Conservation (phyloP, 2,888 invertebrate genomes). For the Mesodorylaimus sp. region DNA sequence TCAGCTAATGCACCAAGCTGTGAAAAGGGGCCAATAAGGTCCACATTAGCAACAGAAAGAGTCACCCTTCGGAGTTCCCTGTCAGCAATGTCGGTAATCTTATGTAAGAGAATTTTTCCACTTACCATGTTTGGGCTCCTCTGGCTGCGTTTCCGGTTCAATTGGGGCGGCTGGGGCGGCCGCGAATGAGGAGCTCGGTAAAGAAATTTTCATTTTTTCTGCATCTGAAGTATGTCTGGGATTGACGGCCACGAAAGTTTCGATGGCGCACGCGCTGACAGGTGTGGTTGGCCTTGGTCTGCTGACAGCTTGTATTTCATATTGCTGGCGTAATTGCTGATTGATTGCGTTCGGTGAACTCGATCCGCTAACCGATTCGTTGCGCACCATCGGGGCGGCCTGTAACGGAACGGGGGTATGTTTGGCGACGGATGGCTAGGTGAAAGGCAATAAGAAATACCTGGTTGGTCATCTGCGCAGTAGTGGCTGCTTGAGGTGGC, state of each 20-base stretch:
- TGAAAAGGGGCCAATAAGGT: too few species aligned
- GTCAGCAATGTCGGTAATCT: too few species aligned
- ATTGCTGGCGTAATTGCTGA: slow-evolving; percentile 3
- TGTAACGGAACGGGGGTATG: too few species aligned
- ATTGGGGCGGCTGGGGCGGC: background rate
- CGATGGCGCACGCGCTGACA: slow-evolving; percentile 9
- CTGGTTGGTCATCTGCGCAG: background rate
- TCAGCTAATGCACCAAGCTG: too few species aligned
- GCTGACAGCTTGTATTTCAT: slow-evolving; percentile 7
- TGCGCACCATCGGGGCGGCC: too few species aligned
- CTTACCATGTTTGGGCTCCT: too few species aligned
- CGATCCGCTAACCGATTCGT: too few species aligned
- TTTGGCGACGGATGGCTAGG: background rate
- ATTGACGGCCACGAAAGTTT: slow-evolving; percentile 6
- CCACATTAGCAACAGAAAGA: too few species aligned
- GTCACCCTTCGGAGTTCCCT: too few species aligned
- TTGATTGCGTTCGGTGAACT: background rate
- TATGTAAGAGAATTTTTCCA: too few species aligned
- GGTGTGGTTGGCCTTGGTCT: slow-evolving; percentile 11
- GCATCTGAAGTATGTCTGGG: background rate
- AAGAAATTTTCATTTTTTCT: slow-evolving; percentile 9
- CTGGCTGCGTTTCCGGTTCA: too few species aligned
- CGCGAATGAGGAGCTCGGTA: slow-evolving; percentile 2
- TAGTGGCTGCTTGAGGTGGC: background rate
- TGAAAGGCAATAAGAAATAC: background rate